A percentile compares a stretch with the other conserved stretches of the same genome.
Conservation (phyloP, 92 coral and sea anemone genomes). For the Palythoa caribaeorum region DNA sequence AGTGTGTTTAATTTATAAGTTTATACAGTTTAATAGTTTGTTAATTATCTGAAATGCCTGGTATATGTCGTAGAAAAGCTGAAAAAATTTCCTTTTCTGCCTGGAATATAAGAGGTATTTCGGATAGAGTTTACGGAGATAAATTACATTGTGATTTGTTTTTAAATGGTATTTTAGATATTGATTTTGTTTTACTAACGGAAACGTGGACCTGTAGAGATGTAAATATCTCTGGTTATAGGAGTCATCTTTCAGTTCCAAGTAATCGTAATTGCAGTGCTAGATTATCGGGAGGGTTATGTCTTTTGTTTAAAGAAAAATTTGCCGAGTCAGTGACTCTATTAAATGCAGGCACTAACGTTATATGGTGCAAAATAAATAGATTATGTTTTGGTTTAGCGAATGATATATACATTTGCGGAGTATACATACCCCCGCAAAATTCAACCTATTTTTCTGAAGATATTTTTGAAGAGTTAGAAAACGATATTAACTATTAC, state of each 20-base stretch:
- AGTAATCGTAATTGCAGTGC: constrained; percentile 8
- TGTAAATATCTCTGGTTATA: constrained; percentile 28
- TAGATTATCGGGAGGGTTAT: constrained; percentile 21
- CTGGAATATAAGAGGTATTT: constrained; percentile 53
- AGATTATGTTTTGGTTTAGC: constrained; percentile 12
- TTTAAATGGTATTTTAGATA: constrained; percentile 1
- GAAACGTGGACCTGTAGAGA: constrained; percentile 45
- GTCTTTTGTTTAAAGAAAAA: constrained; percentile 15
- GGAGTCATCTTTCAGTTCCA: constrained; percentile 28
- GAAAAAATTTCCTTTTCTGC: constrained; percentile 42
- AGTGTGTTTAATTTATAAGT: constrained; percentile 9
- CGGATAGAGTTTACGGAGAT: constrained; percentile 32
- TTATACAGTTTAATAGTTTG: constrained; percentile 4
- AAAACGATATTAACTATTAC: not conserved
- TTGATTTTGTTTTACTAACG: constrained; percentile 50
- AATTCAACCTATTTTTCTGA: not conserved
- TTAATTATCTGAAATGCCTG: constrained; percentile 26
- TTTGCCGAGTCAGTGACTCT: not conserved
- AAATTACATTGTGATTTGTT: constrained; percentile 25
- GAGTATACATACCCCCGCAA: constrained; percentile 11
- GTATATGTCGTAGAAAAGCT: not conserved
- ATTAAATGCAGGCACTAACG: not conserved
- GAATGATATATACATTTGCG: constrained; percentile 5
- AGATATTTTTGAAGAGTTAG: constrained; percentile 1
- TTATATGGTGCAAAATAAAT: constrained; percentile 11